Conservation (phyloP, 1,140 invertebrate genomes). For the Ptiloglossa arizonensis region DNA sequence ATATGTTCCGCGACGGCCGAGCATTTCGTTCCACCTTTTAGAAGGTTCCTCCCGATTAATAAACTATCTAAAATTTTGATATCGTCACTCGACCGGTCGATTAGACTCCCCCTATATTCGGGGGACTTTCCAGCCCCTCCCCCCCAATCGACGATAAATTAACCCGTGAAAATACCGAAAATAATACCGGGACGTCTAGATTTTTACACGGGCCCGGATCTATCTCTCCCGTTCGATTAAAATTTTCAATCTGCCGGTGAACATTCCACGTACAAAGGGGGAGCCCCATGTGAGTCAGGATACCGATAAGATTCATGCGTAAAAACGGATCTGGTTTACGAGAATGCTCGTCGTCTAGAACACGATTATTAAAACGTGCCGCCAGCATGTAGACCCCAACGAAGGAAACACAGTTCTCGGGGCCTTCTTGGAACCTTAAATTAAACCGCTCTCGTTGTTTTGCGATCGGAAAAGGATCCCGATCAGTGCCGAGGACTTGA, state of each 20-base stretch:
- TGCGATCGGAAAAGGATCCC: slow-evolving; percentile 65
- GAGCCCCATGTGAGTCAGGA: neutral
- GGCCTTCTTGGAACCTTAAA: slow-evolving; percentile 71
- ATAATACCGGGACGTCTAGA: neutral
- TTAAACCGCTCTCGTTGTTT: slow-evolving; percentile 75
- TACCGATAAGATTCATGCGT: slow-evolving; percentile 50
- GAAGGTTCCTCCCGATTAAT: neutral
- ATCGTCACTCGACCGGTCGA: neutral
- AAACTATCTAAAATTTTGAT: slow-evolving; percentile 2
- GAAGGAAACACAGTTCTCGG: slow-evolving; percentile 46
- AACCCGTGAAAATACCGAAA: slow-evolving; percentile 2
- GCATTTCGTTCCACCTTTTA: slow-evolving; percentile 6
- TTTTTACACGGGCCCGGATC: neutral
- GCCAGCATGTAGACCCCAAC: slow-evolving; percentile 59
- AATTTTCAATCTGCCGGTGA: slow-evolving; percentile 28
- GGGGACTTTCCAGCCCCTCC: too few species aligned
- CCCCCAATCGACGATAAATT: neutral
- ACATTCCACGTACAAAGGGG: slow-evolving; percentile 13
- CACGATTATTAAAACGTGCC: slow-evolving; percentile 69
- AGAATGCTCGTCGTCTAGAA: slow-evolving; percentile 52
- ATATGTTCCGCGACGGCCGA: too few species aligned
- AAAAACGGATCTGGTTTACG: slow-evolving; percentile 58
- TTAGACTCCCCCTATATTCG: neutral
- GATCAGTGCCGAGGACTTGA: slow-evolving; percentile 74
- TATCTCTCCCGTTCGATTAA: slow-evolving; percentile 21